A percentile compares a stretch with the other conserved stretches of the same genome.
Conservation (phyloP, 2,113 vertebrate genomes). For the Cyprinodon brontotheroides region DNA sequence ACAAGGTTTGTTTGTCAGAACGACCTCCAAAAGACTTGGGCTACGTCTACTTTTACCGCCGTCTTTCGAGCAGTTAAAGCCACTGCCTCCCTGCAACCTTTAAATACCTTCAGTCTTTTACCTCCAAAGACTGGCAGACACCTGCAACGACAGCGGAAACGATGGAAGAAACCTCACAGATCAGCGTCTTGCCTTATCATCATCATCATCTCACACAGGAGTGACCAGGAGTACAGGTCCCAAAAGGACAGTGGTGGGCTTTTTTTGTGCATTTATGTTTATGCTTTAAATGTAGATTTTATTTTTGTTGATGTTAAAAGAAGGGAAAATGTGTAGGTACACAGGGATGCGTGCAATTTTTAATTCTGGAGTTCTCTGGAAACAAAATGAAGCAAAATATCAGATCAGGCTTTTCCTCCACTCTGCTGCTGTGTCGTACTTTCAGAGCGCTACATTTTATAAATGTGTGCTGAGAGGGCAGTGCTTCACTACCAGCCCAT, state of each 20-base stretch:
- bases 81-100: slow-evolving; percentile 34
- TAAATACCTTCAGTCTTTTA: slow-evolving; percentile 75
- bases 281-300: slow-evolving; percentile 64
- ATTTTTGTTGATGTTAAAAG: slow-evolving; percentile 39
- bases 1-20: slow-evolving; percentile 97
- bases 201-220: slow-evolving; percentile 49
- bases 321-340: slow-evolving; percentile 38
- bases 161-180: slow-evolving; percentile 70
- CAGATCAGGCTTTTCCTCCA: slow-evolving; percentile 55
- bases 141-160: slow-evolving; percentile 59
- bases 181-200: slow-evolving; percentile 54
- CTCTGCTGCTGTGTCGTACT: slow-evolving; percentile 62
- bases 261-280: slow-evolving; percentile 57
- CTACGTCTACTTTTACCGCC: slow-evolving; percentile 98
- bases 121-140: slow-evolving; percentile 62
- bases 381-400: slow-evolving; percentile 57
- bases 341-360: slow-evolving; percentile 74
- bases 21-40: slow-evolving; percentile 97
- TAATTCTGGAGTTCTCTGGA: slow-evolving; percentile 52
- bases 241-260: slow-evolving; percentile 62
- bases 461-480: slow-evolving; percentile 48
- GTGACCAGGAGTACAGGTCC: slow-evolving; percentile 51
- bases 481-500: slow-evolving; percentile 59
- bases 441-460: slow-evolving; percentile 64
- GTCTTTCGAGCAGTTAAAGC: slow-evolving; percentile 89